Evolutionary conservation across 2,113 vertebrate genomes (phyloP).

Genomic region (Myotis yumanensis): DNA sequence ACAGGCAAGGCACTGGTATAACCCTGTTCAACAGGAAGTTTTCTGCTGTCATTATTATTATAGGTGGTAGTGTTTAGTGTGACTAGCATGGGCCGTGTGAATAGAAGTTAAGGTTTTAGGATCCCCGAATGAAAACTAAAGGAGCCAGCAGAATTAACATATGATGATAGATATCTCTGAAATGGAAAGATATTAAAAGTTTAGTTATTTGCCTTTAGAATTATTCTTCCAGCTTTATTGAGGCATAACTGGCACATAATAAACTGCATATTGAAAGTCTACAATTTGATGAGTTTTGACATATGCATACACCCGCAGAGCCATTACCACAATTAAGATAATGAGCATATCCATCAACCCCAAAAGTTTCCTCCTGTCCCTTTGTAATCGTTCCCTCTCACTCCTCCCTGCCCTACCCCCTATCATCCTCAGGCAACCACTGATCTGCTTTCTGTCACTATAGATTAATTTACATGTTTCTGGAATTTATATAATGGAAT

Average conservation of each 20-base stretch:
- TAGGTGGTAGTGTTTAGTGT: background rate
- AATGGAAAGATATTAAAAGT: background rate
- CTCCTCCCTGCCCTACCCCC: too few species aligned
- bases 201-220: background rate
- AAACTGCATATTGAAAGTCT: background rate
- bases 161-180: background rate
- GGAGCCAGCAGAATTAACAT: background rate
- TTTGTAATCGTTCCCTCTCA: background rate
- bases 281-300: background rate
- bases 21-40: background rate
- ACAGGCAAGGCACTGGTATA: background rate
- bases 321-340: background rate
- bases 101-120: background rate
- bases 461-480: background rate
- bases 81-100: background rate
- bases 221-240: background rate
- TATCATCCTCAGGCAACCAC: background rate
- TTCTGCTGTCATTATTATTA: background rate
- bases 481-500: constrained; percentile 1
- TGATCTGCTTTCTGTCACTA: background rate
- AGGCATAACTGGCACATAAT: background rate
- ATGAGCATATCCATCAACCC: background rate
- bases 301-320: background rate
- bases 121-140: background rate
- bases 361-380: background rate